phyloP scores from a whole-genome alignment of 1,140 invertebrate genomes.

The Drosophila dunni region DNA sequence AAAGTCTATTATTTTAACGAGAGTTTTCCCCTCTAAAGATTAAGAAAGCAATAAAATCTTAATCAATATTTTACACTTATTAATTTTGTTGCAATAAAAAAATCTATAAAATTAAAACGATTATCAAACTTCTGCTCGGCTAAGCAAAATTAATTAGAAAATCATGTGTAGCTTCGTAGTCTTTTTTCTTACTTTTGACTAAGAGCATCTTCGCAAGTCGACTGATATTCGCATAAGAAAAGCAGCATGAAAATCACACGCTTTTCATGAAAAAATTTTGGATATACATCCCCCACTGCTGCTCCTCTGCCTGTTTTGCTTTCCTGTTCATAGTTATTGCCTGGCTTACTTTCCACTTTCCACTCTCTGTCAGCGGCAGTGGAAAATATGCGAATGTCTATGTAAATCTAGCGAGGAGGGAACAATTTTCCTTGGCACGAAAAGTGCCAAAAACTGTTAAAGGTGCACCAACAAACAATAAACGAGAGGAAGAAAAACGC shows the following conservation, averaged over 20 bases:
- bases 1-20: too few relatives aligned
- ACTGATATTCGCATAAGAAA: conserved; percentile 21
- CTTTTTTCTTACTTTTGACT: too few relatives aligned
- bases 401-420: conserved; percentile 2
- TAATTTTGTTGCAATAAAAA: too few relatives aligned
- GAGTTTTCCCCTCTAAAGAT: too few relatives aligned
- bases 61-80: too few relatives aligned
- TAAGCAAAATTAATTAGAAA: neutral
- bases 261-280: conserved; percentile 53
- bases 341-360: conserved; percentile 43
- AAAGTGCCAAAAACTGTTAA: conserved; percentile 49
- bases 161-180: neutral
- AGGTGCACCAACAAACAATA: conserved; percentile 19
- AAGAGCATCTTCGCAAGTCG: conserved; percentile 12
- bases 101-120: too few relatives aligned
- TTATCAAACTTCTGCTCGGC: neutral
- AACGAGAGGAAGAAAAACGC: neutral
- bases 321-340: conserved; percentile 49
- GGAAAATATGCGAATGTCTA: conserved; percentile 41
- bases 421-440: conserved; percentile 21
- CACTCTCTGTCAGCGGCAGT: conserved; percentile 29
- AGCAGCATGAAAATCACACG: conserved; percentile 37
- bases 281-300: neutral
- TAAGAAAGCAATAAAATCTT: too few relatives aligned
- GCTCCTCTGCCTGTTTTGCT: neutral